A percentile compares a stretch with the other conserved stretches of the same genome.
These are phyloP conservation scores for Drosophila neutralis DNA, from an alignment of 2,888 invertebrate genomes.

Conservation along the genomic window DNA sequence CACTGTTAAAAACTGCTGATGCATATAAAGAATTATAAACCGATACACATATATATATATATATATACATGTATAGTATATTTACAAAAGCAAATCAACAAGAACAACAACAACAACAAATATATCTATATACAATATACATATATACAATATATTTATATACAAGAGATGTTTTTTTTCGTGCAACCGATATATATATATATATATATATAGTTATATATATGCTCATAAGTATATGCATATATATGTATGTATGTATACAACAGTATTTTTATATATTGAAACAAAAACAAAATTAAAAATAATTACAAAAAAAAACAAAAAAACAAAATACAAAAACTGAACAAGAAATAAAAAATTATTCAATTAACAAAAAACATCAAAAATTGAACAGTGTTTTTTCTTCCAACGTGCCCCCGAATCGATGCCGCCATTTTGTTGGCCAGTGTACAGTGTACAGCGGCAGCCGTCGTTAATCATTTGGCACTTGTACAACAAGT, in stretches of 20 bases:
- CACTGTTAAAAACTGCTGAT: constrained; percentile 76
- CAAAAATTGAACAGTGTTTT: constrained; percentile 40
- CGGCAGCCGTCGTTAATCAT: constrained; percentile 31
- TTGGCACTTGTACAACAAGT: constrained; percentile 40
- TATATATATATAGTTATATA: constrained; percentile 16
- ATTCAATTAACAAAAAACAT: constrained; percentile 68
- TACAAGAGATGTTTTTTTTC: constrained; percentile 62
- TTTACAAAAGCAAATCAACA: constrained; percentile 20
- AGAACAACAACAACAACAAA: constrained; percentile 19
- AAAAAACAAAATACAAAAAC: constrained; percentile 36
- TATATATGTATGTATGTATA: constrained; percentile 36
- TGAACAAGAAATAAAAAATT: constrained; percentile 60
- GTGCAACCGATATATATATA: constrained; percentile 29
- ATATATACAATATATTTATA: constrained; percentile 77
- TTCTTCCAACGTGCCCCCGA: neutral
- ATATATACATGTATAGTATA: constrained; percentile 33
- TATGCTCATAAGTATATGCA: constrained; percentile 31
- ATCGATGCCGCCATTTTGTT: constrained; percentile 17
- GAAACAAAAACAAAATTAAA: constrained; percentile 25
- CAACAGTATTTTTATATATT: constrained; percentile 74
- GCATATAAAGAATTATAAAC: constrained; percentile 38
- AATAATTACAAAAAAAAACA: constrained; percentile 38
- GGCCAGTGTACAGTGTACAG: constrained; percentile 19
- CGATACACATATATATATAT: neutral
- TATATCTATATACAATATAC: constrained; percentile 48